Conservation (phyloP, 2,113 vertebrate species). For the Toxotes jaculatrix region DNA sequence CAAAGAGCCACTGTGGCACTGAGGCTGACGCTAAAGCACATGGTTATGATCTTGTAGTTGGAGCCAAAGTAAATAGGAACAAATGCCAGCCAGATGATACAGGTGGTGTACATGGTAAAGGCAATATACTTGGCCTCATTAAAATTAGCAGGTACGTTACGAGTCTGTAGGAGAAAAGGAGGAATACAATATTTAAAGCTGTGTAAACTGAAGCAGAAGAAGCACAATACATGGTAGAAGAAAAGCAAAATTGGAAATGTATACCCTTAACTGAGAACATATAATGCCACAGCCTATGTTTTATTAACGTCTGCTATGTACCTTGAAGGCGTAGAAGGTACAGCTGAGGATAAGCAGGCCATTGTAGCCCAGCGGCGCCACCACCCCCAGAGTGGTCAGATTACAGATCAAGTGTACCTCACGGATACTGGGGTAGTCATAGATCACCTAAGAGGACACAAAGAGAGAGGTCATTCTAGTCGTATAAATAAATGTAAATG, state of each 20-base stretch:
- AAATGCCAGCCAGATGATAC: slow-evolving; percentile 99
- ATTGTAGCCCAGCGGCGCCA: slow-evolving; percentile 98
- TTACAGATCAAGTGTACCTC: slow-evolving; percentile 98
- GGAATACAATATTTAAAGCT: background rate
- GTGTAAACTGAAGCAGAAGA: accelerated
- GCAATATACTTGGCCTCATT: slow-evolving; percentile 99
- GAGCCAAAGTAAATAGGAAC: slow-evolving; percentile 99
- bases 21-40: slow-evolving; percentile 99
- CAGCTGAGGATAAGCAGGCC: slow-evolving; percentile 97
- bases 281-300: background rate
- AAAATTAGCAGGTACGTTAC: slow-evolving; percentile 98
- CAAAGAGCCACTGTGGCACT: slow-evolving; percentile 97
- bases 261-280: background rate
- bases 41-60: slow-evolving; percentile 99
- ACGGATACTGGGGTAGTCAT: slow-evolving; percentile 95
- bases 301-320: slow-evolving; percentile 15
- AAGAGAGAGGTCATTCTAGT: background rate
- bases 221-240: background rate
- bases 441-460: slow-evolving; percentile 84
- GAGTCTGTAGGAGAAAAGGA: slow-evolving; percentile 81
- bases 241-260: background rate
- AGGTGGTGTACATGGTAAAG: slow-evolving; percentile 99
- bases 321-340: slow-evolving; percentile 99
- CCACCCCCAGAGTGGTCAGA: slow-evolving; percentile 95
- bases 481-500: slow-evolving; percentile 15